Percentiles rank a stretch among this genome's conserved stretches.
Conservation (phyloP, 2,888 invertebrate species). For the Calephelis perditalis region DNA sequence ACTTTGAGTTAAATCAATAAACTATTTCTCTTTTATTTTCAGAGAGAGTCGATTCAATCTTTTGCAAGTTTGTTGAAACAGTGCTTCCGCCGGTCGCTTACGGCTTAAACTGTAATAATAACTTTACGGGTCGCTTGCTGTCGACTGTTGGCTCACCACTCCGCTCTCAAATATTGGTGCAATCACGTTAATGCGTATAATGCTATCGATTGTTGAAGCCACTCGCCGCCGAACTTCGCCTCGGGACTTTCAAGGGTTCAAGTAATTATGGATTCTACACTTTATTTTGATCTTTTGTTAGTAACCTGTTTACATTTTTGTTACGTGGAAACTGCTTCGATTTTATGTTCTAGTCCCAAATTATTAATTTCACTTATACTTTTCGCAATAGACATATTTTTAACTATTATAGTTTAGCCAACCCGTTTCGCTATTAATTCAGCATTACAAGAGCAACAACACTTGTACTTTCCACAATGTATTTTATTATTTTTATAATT, state of each 20-base stretch:
- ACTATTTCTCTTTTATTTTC: conserved; percentile 7
- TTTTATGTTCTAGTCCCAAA: too few relatives aligned
- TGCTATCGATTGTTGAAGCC: conserved; percentile 5
- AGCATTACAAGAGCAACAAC: too few relatives aligned
- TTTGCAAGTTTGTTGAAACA: conserved; percentile 6
- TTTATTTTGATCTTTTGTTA: too few relatives aligned
- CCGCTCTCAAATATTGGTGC: conserved; percentile 31
- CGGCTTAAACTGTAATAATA: conserved; percentile 27
- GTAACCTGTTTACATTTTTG: too few relatives aligned
- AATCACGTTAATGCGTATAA: conserved; percentile 32
- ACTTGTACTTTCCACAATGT: too few relatives aligned
- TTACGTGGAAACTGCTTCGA: too few relatives aligned
- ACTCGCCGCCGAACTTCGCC: not conserved
- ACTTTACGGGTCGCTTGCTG: conserved; percentile 29
- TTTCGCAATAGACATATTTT: too few relatives aligned
- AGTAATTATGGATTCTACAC: too few relatives aligned
- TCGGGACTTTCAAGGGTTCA: not conserved
- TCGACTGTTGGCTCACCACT: conserved; percentile 32
- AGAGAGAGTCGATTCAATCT: conserved; percentile 1
- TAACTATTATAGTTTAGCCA: too few relatives aligned
- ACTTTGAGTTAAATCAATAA: conserved; percentile 3
- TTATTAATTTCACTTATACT: too few relatives aligned
- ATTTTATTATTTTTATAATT: too few relatives aligned
- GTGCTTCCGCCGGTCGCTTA: conserved; percentile 20
- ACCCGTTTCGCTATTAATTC: too few relatives aligned